These are phyloP conservation scores for Neoscelio sp. DNA, from an alignment of 2,888 invertebrate species.

Conservation along the genomic window DNA sequence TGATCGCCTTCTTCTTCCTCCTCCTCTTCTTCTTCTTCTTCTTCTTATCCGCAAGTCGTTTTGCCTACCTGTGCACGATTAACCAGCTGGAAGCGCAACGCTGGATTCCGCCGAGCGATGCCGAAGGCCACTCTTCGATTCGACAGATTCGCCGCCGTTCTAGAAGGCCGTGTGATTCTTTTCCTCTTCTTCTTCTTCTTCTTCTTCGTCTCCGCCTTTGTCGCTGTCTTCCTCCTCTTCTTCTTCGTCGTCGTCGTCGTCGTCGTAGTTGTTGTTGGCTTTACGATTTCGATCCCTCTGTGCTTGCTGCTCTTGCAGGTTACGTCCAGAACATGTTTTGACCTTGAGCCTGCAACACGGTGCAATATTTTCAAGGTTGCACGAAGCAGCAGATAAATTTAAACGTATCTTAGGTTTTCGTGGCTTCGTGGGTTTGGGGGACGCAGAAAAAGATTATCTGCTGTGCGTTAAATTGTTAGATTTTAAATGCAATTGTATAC, in stretches of 20 bases:
- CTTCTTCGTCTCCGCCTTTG: conserved; percentile 47
- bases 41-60: conserved; percentile 68
- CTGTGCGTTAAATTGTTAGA: conserved; percentile 47
- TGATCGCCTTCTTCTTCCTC: conserved; percentile 75
- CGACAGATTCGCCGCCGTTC: conserved; percentile 69
- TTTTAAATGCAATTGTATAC: too few species aligned
- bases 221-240: conserved; percentile 27
- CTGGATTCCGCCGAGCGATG: conserved; percentile 73
- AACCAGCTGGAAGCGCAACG: conserved; percentile 75
- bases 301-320: conserved; percentile 55
- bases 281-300: conserved; percentile 65
- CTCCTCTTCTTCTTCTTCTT: conserved; percentile 68
- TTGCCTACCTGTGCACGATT: conserved; percentile 77
- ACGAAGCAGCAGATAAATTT: conserved; percentile 63
- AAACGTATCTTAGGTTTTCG: conserved; percentile 60
- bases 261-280: conserved; percentile 57
- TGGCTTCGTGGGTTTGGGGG: conserved; percentile 53
- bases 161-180: conserved; percentile 63
- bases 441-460: conserved; percentile 56
- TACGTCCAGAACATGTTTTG: conserved; percentile 64
- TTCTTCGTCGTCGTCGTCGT: conserved; percentile 45
- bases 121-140: conserved; percentile 72
- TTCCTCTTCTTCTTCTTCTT: conserved; percentile 54
- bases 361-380: conserved; percentile 68
- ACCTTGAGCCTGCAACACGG: conserved; percentile 65